Evolutionary conservation across 2,797 vertebrate genomes (phyloP), one percentile per base, ranked within the genome.

Genomic region (Merluccius polli): DNA sequence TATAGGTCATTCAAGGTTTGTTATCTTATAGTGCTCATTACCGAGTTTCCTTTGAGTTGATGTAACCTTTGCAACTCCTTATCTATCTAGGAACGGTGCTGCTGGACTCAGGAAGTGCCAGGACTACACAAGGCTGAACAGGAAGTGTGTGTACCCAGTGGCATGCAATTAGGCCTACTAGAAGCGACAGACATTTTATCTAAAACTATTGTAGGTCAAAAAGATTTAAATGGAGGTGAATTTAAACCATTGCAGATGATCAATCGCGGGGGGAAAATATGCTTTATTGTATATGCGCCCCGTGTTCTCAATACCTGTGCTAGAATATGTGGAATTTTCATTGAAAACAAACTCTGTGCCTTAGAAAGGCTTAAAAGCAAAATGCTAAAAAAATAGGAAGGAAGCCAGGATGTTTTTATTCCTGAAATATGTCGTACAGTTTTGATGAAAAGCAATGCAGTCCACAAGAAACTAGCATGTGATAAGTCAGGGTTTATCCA

Each of bases 81-180:
- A 83, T 79, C 77, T 77, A 41, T 78, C 77, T n/a, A 86, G 77
- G 72, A 82, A 79, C 31, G 15, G 72, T 73, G 32, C 74, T 73
- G 74, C 73, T 4, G 65, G 79, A 85, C 63, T 81, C 79, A 81
- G 78, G 75, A 85, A 84, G 52, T 59, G 67, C 71, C 48, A 75
- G 75, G 81, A 80, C 59, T 44, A 18, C 69, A 10, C 27, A 73
- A 77, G 75, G 48, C 71, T 75, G 82, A 78, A 86, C 79, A 87
- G 86, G 84, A 89, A 90, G 76, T 74, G 44, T 31, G 15, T 10
- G 52, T 0, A 1, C 59, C 59, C 24, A 65, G 59, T 65, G 59
- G 24, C n/a, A 65, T 27, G 59, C n/a, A 63, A 65, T 12, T 27
- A 27, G n/a, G n/a, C n/a, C n/a, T 63, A n/a, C n/a, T 63, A 10